Conservation (phyloP, 2,888 invertebrate species). For the Hyposoter didymator region DNA sequence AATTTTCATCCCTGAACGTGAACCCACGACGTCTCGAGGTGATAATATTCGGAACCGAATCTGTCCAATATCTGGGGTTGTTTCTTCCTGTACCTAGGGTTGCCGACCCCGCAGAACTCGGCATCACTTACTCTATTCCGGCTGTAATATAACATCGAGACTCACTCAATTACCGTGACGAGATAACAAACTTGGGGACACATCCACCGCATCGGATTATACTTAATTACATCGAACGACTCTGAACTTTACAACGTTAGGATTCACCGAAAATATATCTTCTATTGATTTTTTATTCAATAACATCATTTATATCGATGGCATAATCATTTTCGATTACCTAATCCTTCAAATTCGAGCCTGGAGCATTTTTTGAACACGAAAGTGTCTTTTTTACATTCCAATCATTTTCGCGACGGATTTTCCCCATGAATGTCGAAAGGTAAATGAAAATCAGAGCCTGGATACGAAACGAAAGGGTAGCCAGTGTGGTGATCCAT, state of each 20-base stretch:
- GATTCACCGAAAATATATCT: too few species aligned
- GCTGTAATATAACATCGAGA: constrained; percentile 4
- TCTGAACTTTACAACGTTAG: too few species aligned
- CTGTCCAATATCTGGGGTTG: constrained; percentile 10
- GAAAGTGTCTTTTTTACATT: not conserved
- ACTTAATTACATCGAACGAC: not conserved
- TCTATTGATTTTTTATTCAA: too few species aligned
- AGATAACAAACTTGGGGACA: constrained; percentile 26
- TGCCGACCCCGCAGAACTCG: constrained; percentile 14
- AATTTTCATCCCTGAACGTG: constrained; percentile 30
- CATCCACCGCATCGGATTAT: not conserved
- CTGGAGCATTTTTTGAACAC: not conserved
- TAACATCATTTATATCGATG: not conserved
- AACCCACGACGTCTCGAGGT: not conserved
- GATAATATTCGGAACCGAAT: constrained; percentile 38
- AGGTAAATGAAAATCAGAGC: too few species aligned
- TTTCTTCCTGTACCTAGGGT: not conserved
- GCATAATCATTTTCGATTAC: not conserved
- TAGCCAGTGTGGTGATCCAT: not conserved
- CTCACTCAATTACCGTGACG: constrained; percentile 21
- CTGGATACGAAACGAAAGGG: not conserved
- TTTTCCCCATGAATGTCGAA: not conserved
- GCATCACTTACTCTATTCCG: not conserved
- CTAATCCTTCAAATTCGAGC: not conserved
- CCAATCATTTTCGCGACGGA: not conserved